These are phyloP conservation scores for Micropterix aruncella DNA, from an alignment of 2,888 invertebrate species.

Conservation along the genomic window DNA sequence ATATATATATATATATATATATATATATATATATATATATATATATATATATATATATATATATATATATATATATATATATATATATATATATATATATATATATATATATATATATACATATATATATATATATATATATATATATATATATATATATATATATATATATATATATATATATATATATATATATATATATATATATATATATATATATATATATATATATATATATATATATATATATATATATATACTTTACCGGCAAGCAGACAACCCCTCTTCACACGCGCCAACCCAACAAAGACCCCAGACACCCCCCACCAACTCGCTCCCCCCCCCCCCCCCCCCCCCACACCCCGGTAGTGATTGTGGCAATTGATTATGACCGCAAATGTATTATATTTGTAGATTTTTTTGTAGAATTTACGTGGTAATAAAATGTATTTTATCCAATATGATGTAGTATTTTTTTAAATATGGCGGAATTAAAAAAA, in stretches of 20 bases:
- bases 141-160: background rate
- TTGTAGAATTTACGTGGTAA: no score
- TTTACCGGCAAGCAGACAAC: background rate
- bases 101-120: background rate
- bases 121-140: background rate
- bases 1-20: conserved; percentile 5
- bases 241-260: background rate
- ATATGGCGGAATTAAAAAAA: no score
- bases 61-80: background rate
- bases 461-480: no score
- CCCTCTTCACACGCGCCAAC: no score
- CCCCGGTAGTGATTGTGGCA: no score
- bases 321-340: no score
- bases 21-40: conserved; percentile 4
- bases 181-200: background rate
- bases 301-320: no score
- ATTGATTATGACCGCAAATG: no score
- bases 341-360: no score
- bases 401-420: no score
- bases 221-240: background rate
- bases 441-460: no score
- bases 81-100: background rate
- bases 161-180: background rate
- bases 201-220: background rate
- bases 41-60: no score